Conservation (phyloP, 2,888 invertebrate genomes). For the Vannuccia rotundouncinata region DNA sequence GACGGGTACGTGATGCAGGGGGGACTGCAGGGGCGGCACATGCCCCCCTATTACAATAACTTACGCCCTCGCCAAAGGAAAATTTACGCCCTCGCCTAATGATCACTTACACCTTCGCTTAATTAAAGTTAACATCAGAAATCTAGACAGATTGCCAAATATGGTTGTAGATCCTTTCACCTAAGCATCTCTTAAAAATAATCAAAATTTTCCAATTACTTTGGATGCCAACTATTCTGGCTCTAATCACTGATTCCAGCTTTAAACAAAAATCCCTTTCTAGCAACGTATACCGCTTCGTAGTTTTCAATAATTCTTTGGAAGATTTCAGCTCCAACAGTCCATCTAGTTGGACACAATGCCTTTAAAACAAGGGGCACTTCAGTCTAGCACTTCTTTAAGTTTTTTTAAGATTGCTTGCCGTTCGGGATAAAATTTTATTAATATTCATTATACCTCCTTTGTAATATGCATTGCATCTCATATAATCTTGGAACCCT, state of each 20-base stretch:
- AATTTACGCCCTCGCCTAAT: no score
- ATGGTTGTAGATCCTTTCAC: conserved; percentile 14
- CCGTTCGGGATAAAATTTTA: background rate
- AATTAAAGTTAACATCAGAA: no score
- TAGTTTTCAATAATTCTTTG: conserved; percentile 22
- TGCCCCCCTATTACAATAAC: no score
- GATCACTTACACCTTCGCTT: no score
- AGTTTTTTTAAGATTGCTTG: conserved; percentile 21
- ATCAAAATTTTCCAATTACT: conserved; percentile 16
- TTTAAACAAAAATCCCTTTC: conserved; percentile 5
- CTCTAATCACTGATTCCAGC: conserved; percentile 8
- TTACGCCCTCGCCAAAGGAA: no score
- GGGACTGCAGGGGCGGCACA: no score
- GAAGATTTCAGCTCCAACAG: no score
- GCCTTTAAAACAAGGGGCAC: conserved; percentile 22
- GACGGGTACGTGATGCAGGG: no score
- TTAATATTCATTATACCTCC: conserved; percentile 1
- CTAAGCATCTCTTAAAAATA: conserved; percentile 1
- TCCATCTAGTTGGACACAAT: no score
- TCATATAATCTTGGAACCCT: conserved; percentile 13
- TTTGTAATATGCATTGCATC: conserved; percentile 12
- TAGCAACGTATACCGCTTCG: conserved; percentile 1
- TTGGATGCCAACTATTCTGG: conserved; percentile 15
- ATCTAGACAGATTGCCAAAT: conserved; percentile 5
- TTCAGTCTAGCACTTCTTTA: conserved; percentile 14